Base-by-base conservation (phyloP, 2,797 vertebrate species). In the Enteromius afrohamiltoni region DNA sequence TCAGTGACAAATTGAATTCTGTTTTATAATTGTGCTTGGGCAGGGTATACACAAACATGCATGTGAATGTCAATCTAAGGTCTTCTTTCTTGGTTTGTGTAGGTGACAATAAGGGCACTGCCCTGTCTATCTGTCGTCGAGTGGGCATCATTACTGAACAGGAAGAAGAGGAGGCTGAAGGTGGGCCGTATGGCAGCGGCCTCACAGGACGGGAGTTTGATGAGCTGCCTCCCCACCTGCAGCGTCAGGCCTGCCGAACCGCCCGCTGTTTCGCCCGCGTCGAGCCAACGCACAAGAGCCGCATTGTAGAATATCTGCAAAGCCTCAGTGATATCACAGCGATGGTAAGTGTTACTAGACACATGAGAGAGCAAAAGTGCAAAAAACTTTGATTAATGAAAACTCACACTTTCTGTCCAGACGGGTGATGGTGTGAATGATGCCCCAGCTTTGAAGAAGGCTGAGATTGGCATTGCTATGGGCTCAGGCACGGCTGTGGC, bases 71-170 rank as follows among this genome's bases (percentile, higher is more conserved):
- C 7, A 71, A 58, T 45, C 17, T 42, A 19, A 34, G 7, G 4
- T 64, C 5, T 62, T 82, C 14, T 65, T 21, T 17, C 68, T 42
- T 80, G 71, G 10, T 76, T 73, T 71, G 23, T 77, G 26, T 85
- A 95, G 95, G 95, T 17, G 95, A 96, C 89, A 96, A 96, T 88
- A 96, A 96, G 88, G 94, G 93, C 69, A 96, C 95, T 0, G 95
- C 95, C 0, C 85, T 96, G 83, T 95, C 95, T 0, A 96, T 96
- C 87, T 96, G 95, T 79, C 92, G 95, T 29, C 91, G 94, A 23
- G 94, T 95, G 68, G 95, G 95, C 82, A 96, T 96, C 90, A 95
- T 96, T 87, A 95, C 94, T 0, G 93, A 95, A 88, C 93, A 94
- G 91, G 94, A 95, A 75, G 95, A 95, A 82, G 93, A 94, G 88